A percentile compares a stretch with the other conserved stretches of the same genome.
phyloP scores from a whole-genome alignment of 2,113 vertebrate genomes.

The Plectropomus leopardus region DNA sequence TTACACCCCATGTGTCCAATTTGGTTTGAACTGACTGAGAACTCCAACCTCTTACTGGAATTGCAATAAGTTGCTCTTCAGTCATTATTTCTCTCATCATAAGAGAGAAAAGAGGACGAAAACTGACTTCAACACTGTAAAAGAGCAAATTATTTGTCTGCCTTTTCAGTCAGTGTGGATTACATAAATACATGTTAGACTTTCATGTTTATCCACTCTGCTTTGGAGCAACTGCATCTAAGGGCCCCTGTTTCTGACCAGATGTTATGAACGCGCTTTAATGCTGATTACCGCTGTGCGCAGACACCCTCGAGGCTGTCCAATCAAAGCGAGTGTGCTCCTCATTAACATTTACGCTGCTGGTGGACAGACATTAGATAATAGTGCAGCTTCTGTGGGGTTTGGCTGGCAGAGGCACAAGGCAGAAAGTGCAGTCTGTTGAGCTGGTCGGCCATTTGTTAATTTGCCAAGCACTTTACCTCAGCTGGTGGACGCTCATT shows the following conservation, averaged over 20 bases:
- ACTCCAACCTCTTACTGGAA: not conserved
- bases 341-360: constrained; percentile 33
- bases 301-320: constrained; percentile 9
- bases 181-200: not conserved
- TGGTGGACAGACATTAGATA: constrained; percentile 4
- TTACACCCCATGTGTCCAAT: not conserved
- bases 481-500: not conserved
- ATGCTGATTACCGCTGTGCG: constrained; percentile 26
- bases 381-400: not conserved
- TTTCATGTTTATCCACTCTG: not conserved
- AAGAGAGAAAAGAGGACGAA: not conserved
- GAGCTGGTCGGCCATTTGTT: not conserved
- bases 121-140: not conserved
- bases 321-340: constrained; percentile 40
- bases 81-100: not conserved
- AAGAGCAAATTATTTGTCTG: not conserved
- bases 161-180: constrained; percentile 9
- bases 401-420: not conserved
- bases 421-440: not conserved
- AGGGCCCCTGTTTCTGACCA: constrained; percentile 45
- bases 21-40: not conserved
- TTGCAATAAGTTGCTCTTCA: not conserved
- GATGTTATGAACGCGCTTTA: constrained; percentile 51
- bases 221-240: constrained; percentile 3
- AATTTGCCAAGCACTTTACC: not conserved